A percentile compares a stretch with the other conserved stretches of the same genome.
phyloP scores from a whole-genome alignment of 2,113 vertebrate species.

The Cavia porcellus region DNA sequence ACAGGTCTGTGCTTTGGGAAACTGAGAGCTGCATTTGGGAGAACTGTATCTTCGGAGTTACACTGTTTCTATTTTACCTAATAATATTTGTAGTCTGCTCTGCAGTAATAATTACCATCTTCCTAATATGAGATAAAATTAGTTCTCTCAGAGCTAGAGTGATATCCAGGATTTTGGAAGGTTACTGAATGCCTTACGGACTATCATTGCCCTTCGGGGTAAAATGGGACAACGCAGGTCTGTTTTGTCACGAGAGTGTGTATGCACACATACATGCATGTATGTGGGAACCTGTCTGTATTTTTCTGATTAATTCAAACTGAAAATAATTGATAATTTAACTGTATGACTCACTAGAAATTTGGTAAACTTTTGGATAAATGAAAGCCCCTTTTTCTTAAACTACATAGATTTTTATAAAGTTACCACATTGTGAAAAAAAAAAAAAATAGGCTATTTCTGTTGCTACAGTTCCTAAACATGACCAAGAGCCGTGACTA shows the following conservation, averaged over 20 bases:
- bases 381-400: background rate
- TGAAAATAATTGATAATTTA: background rate
- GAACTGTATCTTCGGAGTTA: background rate
- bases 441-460: conserved; percentile 12
- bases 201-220: background rate
- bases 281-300: background rate
- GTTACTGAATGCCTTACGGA: background rate
- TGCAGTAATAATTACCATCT: background rate
- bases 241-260: background rate
- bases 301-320: conserved; percentile 49
- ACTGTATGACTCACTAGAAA: background rate
- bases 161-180: background rate
- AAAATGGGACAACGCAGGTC: background rate
- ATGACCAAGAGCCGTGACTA: background rate
- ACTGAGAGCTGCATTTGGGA: background rate
- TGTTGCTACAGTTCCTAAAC: background rate
- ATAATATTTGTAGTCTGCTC: background rate
- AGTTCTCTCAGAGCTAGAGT: background rate
- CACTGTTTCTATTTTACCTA: background rate
- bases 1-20: background rate
- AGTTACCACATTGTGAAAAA: background rate
- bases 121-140: background rate
- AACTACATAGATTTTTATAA: conserved; percentile 24
- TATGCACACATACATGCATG: accelerated
- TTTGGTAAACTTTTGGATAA: background rate